A percentile compares a stretch with the other conserved stretches of the same genome.
Evolutionary conservation across 2,113 vertebrate species (phyloP).

Genomic region (Mirounga angustirostris): DNA sequence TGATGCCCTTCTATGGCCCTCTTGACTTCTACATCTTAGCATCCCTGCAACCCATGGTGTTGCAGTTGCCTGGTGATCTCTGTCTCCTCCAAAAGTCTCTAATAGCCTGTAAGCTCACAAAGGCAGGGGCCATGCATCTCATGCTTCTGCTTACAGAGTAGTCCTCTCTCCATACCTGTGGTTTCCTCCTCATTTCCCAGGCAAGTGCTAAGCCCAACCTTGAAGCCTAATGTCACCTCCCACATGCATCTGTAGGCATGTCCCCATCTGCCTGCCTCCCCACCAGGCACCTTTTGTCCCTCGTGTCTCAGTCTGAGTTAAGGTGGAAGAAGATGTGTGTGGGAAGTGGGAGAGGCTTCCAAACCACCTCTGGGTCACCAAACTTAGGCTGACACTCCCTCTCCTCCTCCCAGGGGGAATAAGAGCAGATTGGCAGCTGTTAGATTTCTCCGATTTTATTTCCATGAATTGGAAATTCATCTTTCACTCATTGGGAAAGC

Average conservation of each 20-base stretch:
- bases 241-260: accelerated
- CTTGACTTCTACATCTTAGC: not conserved
- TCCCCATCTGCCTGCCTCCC: not conserved
- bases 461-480: not conserved
- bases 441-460: not conserved
- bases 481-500: not conserved
- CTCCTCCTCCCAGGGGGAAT: not conserved
- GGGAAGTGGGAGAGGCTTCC: not conserved
- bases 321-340: not conserved
- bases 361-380: not conserved
- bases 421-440: not conserved
- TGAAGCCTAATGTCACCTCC: not conserved
- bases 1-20: not conserved
- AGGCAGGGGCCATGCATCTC: not conserved
- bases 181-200: not conserved
- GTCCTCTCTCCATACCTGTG: not conserved
- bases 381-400: not conserved
- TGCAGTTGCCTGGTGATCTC: not conserved
- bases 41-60: not conserved
- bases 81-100: not conserved
- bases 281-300: not conserved
- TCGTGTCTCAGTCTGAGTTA: not conserved
- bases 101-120: not conserved
- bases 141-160: not conserved
- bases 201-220: not conserved